phyloP scores from a whole-genome alignment of 2,797 vertebrate genomes.

The Anguilla obscura region DNA sequence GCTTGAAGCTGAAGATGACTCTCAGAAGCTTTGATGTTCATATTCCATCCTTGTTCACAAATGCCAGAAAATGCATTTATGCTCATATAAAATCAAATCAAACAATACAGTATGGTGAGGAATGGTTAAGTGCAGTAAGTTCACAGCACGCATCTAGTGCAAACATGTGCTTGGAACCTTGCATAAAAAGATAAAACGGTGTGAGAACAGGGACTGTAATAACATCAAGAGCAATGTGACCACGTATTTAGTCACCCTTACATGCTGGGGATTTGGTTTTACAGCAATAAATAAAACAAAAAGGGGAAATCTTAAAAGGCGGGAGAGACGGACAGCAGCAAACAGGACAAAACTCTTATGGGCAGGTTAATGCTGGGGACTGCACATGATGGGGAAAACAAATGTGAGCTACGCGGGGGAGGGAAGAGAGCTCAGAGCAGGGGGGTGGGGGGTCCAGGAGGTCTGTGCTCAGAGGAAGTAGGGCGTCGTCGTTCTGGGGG shows the following conservation, averaged over 20 bases:
- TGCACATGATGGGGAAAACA: constrained; percentile 30
- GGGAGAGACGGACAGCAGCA: constrained; percentile 53
- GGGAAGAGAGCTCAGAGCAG: not conserved
- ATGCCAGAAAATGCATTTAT: not conserved
- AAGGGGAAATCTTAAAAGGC: constrained; percentile 58
- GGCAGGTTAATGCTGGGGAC: not conserved
- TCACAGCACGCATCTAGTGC: not conserved
- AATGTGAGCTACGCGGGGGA: not conserved
- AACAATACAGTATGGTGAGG: not conserved
- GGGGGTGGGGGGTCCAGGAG: constrained; percentile 17
- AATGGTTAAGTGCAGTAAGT: not conserved
- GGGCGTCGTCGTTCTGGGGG: constrained; percentile 67
- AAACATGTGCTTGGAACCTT: not conserved
- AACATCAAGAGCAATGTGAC: constrained; percentile 13
- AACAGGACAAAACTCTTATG: not conserved
- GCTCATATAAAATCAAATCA: not conserved
- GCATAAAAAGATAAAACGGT: not conserved
- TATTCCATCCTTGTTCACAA: not conserved
- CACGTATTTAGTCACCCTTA: not conserved
- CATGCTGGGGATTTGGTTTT: constrained; percentile 11
- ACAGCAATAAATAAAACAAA: constrained; percentile 56
- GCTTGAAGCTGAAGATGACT: not conserved
- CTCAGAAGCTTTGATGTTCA: not conserved
- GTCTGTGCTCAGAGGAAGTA: constrained; percentile 63
- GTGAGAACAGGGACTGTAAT: not conserved